Evolutionary conservation across 1,140 invertebrate genomes (phyloP).

Genomic region (Euwallacea similis): DNA sequence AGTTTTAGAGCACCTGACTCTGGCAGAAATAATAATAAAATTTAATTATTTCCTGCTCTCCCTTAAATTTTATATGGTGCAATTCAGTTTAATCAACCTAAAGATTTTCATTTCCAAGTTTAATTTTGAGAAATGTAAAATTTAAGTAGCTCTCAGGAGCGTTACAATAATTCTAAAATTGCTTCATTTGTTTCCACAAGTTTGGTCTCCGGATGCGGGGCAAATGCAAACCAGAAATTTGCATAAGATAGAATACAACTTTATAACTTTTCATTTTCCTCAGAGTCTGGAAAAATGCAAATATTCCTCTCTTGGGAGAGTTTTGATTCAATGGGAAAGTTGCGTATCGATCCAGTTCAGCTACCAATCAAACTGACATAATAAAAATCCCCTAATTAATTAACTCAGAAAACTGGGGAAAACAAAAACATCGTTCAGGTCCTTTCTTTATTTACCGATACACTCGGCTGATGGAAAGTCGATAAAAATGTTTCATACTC

Average conservation of each 20-base stretch:
- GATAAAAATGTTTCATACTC: conserved; percentile 20
- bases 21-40: conserved; percentile 15
- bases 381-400: too few relatives aligned
- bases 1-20: conserved; percentile 13
- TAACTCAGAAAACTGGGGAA: too few relatives aligned
- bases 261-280: conserved; percentile 15
- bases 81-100: conserved; percentile 24
- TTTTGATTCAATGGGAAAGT: too few relatives aligned
- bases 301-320: not conserved
- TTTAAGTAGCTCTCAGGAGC: conserved; percentile 18
- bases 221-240: conserved; percentile 17
- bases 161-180: conserved; percentile 20
- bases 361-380: too few relatives aligned
- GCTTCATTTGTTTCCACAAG: conserved; percentile 19
- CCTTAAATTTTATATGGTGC: conserved; percentile 23
- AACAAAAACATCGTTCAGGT: not conserved
- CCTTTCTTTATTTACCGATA: conserved; percentile 1
- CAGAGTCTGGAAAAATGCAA: conserved; percentile 4
- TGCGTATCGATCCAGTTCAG: too few relatives aligned
- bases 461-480: conserved; percentile 4
- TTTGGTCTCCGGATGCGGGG: conserved; percentile 5
- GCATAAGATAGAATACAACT: conserved; percentile 10
- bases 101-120: conserved; percentile 26
- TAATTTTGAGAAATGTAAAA: conserved; percentile 26
- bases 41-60: conserved; percentile 22